Evolutionary conservation across 2,797 vertebrate species (phyloP).

Genomic region (Eurystomus glaucurus): DNA sequence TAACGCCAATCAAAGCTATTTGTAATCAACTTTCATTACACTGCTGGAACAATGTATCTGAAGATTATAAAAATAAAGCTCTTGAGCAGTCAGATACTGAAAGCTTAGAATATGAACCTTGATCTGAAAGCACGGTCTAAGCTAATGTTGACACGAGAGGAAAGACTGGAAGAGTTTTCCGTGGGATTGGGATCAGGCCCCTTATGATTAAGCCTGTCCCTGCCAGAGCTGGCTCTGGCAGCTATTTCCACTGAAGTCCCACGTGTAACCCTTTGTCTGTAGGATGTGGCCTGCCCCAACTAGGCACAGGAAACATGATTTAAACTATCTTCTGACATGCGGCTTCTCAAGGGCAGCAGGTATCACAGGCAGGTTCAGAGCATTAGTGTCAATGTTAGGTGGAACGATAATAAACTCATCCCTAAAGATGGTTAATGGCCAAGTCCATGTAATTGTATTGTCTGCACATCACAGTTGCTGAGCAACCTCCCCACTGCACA

Average conservation of each 20-base stretch:
- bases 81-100: background rate
- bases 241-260: background rate
- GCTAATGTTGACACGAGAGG: accelerated
- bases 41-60: background rate
- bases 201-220: background rate
- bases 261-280: accelerated
- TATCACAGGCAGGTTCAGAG: background rate
- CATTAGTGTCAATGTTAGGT: background rate
- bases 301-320: background rate
- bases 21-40: background rate
- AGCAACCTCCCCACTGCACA: conserved; percentile 1
- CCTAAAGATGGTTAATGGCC: background rate
- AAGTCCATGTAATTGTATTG: background rate
- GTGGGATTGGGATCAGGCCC: background rate
- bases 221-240: background rate
- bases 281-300: too few relatives aligned
- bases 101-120: background rate
- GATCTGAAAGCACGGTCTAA: background rate
- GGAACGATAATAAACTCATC: background rate
- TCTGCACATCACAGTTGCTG: background rate
- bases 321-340: background rate
- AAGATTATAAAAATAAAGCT: background rate
- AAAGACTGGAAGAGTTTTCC: background rate
- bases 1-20: background rate
- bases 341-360: background rate